These are phyloP conservation scores for Nyctibius bracteatus DNA, from an alignment of 2,113 vertebrate genomes.

Conservation along the genomic window DNA sequence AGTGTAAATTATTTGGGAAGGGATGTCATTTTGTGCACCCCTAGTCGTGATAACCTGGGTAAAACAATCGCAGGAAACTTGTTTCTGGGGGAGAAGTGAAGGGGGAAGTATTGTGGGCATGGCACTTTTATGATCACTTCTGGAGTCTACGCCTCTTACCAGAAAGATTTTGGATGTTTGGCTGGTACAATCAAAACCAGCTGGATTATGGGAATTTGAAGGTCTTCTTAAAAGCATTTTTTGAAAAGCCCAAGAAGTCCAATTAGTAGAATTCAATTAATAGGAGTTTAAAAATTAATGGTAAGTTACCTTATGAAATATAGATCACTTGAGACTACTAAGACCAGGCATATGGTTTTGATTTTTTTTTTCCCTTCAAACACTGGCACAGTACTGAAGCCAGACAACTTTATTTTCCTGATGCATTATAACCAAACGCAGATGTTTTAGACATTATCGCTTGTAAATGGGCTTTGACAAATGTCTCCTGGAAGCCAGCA, in stretches of 20 bases:
- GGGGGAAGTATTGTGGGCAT: neutral
- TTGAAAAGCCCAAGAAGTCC: conserved; percentile 16
- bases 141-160: neutral
- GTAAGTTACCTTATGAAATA: conserved; percentile 37
- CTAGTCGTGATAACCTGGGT: neutral
- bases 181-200: conserved; percentile 1
- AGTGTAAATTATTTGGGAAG: neutral
- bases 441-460: conserved; percentile 46
- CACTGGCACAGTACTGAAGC: neutral
- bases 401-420: conserved; percentile 38
- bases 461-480: conserved; percentile 41
- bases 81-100: neutral
- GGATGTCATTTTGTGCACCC: neutral
- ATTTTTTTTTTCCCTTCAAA: neutral
- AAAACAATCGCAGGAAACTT: neutral
- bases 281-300: conserved; percentile 37
- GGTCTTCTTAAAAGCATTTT: neutral
- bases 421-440: conserved; percentile 46
- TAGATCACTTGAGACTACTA: conserved; percentile 34
- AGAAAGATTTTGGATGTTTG: neutral
- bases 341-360: conserved; percentile 21
- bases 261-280: conserved; percentile 47
- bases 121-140: neutral
- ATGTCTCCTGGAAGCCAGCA: conserved; percentile 35
- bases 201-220: neutral